A percentile compares a stretch with the other conserved stretches of the same genome.
Evolutionary conservation across 2,888 invertebrate species (phyloP).

Genomic region (Synergus japonicus): DNA sequence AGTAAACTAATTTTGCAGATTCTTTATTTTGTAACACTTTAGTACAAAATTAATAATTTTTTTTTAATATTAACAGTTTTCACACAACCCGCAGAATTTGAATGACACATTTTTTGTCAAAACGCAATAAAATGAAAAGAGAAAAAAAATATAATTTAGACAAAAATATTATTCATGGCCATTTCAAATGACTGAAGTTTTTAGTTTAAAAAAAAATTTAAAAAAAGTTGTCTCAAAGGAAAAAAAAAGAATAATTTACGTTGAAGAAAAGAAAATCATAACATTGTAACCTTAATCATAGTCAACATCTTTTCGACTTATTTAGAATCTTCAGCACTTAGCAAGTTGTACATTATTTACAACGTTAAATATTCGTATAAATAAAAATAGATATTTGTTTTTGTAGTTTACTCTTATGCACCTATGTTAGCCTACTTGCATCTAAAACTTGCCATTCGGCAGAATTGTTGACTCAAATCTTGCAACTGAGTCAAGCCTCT

Average conservation of each 20-base stretch:
- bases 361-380: not conserved
- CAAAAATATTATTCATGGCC: not conserved
- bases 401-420: not conserved
- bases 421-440: not conserved
- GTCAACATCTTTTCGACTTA: not conserved
- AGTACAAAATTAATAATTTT: slow-evolving; percentile 27
- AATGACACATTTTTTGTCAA: not conserved
- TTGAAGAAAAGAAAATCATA: not conserved
- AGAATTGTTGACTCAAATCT: slow-evolving; percentile 68
- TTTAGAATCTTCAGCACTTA: not conserved
- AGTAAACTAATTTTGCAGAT: not conserved
- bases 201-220: not conserved
- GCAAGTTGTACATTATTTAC: not conserved
- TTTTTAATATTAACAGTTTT: not conserved
- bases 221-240: not conserved
- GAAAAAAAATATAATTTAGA: not conserved
- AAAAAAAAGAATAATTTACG: not conserved
- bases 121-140: not conserved
- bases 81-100: not conserved
- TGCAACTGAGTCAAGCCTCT: slow-evolving; percentile 69
- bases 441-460: slow-evolving; percentile 61
- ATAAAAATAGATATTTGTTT: not conserved
- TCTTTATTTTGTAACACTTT: slow-evolving; percentile 5
- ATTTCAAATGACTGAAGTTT: not conserved
- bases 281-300: not conserved